Evolutionary conservation across 2,113 vertebrate species (phyloP), one percentile per base, ranked within the genome.

Genomic region (Muscicapa adusta): DNA sequence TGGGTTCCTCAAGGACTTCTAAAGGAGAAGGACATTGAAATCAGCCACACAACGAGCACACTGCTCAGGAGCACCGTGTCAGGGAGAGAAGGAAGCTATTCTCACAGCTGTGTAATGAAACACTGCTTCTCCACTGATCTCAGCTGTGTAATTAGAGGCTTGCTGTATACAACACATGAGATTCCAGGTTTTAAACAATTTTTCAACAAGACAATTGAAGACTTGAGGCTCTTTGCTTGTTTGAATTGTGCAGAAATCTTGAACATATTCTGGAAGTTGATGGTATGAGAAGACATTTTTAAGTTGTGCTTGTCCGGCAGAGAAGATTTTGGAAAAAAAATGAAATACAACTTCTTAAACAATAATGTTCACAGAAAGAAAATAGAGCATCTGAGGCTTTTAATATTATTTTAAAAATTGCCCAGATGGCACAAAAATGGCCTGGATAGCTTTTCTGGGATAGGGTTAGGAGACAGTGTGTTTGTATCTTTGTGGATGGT

Each of bases 301-400:
- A 79, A 61, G 14, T 48, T 81, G 18, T 61, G 5, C 88, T 97
- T 97, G 98, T 98, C 98, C 98, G 16, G 98, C 97, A n/a, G 98
- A 98, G 67, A 98, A 91, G 84, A 98, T 96, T 97, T 99, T 98
- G 19, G 98, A 98, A 93, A 99, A 99, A 40, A 97, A 98, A 90
- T 98, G 97, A 3, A 97, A 97, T 92, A 98, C 96, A 86, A 98
- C 95, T 85, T 98, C 96, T 71, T 97, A 96, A 12, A 97, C 97
- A 38, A 98, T 98, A 14, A 91, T 90, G 4, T 98, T 98, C 97
- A 98, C 94, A 47, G 97, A 98, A 62, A 99, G 98, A 91, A 99
- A 98, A 1, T 96, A 96, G 10, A 98, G 97, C 28, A 74, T 85
- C 98, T 98, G 98, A 31, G 97, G 95, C 97, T 98, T 85, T 50